Evolutionary conservation across 1,140 invertebrate genomes (phyloP).

Genomic region (Drosophila kohkoa): DNA sequence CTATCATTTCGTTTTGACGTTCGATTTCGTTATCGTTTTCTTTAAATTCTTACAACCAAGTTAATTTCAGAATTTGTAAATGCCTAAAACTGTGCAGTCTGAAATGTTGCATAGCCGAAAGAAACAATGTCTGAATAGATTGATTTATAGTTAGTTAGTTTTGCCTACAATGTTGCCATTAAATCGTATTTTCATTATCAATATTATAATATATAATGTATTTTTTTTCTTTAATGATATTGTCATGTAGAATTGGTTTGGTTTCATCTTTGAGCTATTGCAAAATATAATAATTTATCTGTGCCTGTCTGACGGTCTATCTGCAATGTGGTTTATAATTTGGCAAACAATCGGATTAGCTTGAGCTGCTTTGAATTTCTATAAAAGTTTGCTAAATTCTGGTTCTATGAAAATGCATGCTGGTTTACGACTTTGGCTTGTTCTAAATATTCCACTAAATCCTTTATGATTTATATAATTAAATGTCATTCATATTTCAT

Average conservation of each 20-base stretch:
- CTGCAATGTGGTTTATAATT: conserved; percentile 41
- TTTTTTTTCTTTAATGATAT: conserved; percentile 63
- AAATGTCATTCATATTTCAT: conserved; percentile 39
- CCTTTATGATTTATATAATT: conserved; percentile 62
- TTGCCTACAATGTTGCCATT: conserved; percentile 31
- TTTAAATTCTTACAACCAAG: conserved; percentile 56
- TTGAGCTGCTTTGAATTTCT: conserved; percentile 34
- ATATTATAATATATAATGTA: conserved; percentile 38
- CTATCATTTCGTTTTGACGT: conserved; percentile 15
- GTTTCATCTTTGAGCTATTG: conserved; percentile 59
- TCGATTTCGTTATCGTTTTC: not conserved
- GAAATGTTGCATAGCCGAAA: conserved; percentile 64
- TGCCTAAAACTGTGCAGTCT: conserved; percentile 77
- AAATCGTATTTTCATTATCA: conserved; percentile 26
- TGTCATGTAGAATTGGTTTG: conserved; percentile 77
- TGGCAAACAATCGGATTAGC: conserved; percentile 64
- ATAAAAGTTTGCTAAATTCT: conserved; percentile 21
- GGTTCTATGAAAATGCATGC: conserved; percentile 75
- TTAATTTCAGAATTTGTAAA: conserved; percentile 65
- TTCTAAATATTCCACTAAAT: conserved; percentile 57
- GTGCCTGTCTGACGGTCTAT: conserved; percentile 9
- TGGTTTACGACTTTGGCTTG: conserved; percentile 78
- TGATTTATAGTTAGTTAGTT: conserved; percentile 40
- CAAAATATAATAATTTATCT: conserved; percentile 63
- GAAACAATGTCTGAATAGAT: conserved; percentile 49